Base-by-base conservation (phyloP, 2,113 vertebrate species). In the Monopterus albus region DNA sequence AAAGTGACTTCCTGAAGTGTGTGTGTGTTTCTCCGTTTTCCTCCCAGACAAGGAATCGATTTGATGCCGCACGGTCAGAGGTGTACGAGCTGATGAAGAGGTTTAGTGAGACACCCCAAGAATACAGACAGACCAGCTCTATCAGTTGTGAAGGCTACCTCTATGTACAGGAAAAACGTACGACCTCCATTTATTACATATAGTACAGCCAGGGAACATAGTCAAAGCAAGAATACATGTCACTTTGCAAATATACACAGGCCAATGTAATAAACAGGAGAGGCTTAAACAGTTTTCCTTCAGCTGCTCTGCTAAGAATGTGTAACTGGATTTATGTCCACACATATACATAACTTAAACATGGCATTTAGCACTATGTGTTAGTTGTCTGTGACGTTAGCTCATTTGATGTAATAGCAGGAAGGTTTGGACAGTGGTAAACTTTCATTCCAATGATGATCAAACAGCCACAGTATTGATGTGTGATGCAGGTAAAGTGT, bases 91-190 rank as follows among this genome's bases (percentile, higher is more conserved):
- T 99, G 38, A 96, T 96, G 97, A 98, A 96, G 76, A 97, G 95
- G 88, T 96, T 97, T 81, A 94, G 90, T 68, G 94, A 94, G 65
- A 89, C 92, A 20, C 97, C 97, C n/a, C 95, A 94, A 59, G 96
- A 98, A 7, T 96, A 96, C 78, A 95, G 95, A 76, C 95, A 96
- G 84, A 95, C 93, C 38, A 97, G 96, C 76, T 87, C 95, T 9
- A 96, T 97, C 85, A 95, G 96, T 0, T 95, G 93, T 25, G 98
- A 99, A 89, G 98, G 97, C 53, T 99, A 99, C 85, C 93, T 99
- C 70, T 98, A 96, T 15, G 93, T 98, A 10, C 98, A 99, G 82
- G 98, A 99, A 79, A 99, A 97, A 95, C 93, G 98, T 99, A 94
- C 92, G 83, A 21, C 4, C 14, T 39, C 3, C 20, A 55, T 39